Evolutionary conservation across 2,888 invertebrate species (phyloP), one percentile per base, ranked within the genome.

Genomic region (Mellilla xanthometata): DNA sequence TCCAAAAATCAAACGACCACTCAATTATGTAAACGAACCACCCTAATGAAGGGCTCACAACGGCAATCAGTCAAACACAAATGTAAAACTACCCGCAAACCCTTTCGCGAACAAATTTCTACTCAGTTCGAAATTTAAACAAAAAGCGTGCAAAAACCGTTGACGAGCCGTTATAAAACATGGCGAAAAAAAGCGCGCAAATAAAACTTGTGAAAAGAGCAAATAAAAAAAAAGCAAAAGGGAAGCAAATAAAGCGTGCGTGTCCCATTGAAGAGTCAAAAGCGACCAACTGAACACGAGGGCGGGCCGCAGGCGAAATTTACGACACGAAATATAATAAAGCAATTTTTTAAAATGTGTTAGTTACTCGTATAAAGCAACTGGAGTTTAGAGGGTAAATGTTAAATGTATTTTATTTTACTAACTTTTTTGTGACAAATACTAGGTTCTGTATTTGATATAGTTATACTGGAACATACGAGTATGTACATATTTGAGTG

Each of bases 151-250:
- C 12, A 34, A 36, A 41, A 38, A 38, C 35, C 33, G 47, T 42
- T 47, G 47, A 47, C 47, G 47, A 47, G 41, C 11, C 33, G 38
- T 33, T 8, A 47, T 41, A 47, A 47, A 47, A 41, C 36, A 36
- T 36, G 27, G 46, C 40, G 39, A 31, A 36, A 43, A 45, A 24
- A 24, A 24, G 24, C 15, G 24, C 39, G 26, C 34, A 39, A 45
- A 45, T 45, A 45, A 45, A 45, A 35, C 6, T 38, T 38, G 27
- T 33, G 29, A 47, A 47, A 47, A 47, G 38, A 38, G 29, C 26
- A 41, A 47, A 46, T 40, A 40, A 47, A 45, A 45, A 45, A 45
- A 39, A 29, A 27, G 23, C 12, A 32, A 44, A 39, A 27, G 12
- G 13, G 24, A 19, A 36, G 11, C 28, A 33, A 38, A 44, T 28